phyloP scores from a whole-genome alignment of 2,888 invertebrate genomes.

The Plagodis pulveraria region DNA sequence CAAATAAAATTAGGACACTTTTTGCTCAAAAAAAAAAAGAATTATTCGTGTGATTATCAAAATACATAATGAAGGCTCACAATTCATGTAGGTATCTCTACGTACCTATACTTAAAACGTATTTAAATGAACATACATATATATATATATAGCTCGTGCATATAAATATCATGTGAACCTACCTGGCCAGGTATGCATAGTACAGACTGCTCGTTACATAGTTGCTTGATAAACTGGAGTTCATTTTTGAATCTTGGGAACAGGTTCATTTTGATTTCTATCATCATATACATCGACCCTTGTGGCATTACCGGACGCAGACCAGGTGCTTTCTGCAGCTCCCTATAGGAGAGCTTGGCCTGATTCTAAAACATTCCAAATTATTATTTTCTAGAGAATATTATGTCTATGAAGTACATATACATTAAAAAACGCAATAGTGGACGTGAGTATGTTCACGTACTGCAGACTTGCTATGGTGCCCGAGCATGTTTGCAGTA shows the following conservation, averaged over 20 bases:
- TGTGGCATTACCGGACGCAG: slow-evolving; percentile 95
- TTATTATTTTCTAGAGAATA: neutral
- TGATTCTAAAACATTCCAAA: slow-evolving; percentile 86
- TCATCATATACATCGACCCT: slow-evolving; percentile 99
- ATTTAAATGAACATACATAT: too few species aligned
- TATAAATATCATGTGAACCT: neutral
- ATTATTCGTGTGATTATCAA: too few species aligned
- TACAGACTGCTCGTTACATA: slow-evolving; percentile 97
- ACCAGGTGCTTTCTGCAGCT: slow-evolving; percentile 89
- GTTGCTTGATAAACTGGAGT: slow-evolving; percentile 93
- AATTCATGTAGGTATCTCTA: too few species aligned
- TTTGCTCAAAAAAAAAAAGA: too few species aligned
- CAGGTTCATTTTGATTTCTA: slow-evolving; percentile 89
- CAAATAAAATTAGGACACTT: too few species aligned
- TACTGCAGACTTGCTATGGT: too few species aligned
- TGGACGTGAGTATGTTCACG: too few species aligned
- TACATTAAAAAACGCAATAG: neutral
- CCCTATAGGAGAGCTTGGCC: slow-evolving; percentile 90
- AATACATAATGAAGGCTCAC: too few species aligned
- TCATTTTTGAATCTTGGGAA: slow-evolving; percentile 93
- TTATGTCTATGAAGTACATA: neutral
- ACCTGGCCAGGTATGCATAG: slow-evolving; percentile 98
- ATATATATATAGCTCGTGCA: neutral
- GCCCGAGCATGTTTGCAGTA: too few species aligned
- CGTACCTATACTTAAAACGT: too few species aligned